Conservation (phyloP, 2,797 vertebrate species). For the Alectoris magna region DNA sequence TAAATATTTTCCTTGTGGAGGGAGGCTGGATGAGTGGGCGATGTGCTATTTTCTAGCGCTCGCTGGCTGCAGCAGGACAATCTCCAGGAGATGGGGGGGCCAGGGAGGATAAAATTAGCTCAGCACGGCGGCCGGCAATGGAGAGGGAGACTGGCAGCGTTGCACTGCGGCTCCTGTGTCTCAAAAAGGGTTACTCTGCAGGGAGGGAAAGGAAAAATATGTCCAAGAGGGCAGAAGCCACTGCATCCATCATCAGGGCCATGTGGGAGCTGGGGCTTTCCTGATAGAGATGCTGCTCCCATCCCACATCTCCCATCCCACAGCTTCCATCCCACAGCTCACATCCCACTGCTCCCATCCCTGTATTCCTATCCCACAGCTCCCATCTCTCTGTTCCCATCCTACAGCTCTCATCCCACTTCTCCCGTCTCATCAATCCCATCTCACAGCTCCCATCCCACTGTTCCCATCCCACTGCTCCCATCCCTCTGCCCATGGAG, state of each 20-base stretch:
- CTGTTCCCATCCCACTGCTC: too few species aligned
- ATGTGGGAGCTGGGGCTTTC: neutral
- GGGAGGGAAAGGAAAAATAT: neutral
- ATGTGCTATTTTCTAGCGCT: constrained; percentile 80
- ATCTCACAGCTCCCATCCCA: too few species aligned
- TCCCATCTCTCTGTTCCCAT: too few species aligned
- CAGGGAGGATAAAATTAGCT: constrained; percentile 69
- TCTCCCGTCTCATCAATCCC: too few species aligned
- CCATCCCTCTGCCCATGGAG: too few species aligned
- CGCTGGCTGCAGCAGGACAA: constrained; percentile 57
- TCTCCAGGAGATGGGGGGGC: constrained; percentile 27
- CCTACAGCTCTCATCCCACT: too few species aligned
- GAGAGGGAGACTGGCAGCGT: constrained; percentile 23
- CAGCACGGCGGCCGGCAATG: neutral
- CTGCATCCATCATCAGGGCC: neutral
- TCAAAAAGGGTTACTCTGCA: neutral
- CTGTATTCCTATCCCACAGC: too few species aligned
- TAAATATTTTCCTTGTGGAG: constrained; percentile 83
- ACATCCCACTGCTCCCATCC: neutral
- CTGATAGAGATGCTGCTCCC: neutral
- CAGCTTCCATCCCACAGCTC: too few species aligned
- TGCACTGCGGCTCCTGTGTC: constrained; percentile 16
- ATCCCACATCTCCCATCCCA: too few species aligned
- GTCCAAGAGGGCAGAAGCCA: neutral
- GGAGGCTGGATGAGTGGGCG: constrained; percentile 76